A percentile compares a stretch with the other conserved stretches of the same genome.
Conservation (phyloP, 2,113 vertebrate genomes). For the Lanius ludovicianus region DNA sequence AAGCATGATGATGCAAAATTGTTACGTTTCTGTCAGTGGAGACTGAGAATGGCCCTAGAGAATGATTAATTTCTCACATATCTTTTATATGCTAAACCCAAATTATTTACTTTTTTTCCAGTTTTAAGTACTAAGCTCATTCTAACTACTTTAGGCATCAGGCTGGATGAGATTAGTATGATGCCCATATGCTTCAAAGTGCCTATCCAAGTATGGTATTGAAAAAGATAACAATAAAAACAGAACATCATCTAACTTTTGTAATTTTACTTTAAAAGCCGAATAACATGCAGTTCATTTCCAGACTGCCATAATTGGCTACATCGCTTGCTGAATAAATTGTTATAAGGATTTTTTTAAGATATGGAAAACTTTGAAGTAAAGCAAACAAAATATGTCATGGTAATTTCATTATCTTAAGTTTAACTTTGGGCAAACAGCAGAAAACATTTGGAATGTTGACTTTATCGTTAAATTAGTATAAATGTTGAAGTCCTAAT, state of each 20-base stretch:
- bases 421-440: not conserved
- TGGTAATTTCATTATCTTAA: not conserved
- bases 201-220: not conserved
- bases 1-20: not conserved
- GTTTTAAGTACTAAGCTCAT: not conserved
- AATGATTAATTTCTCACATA: not conserved
- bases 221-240: not conserved
- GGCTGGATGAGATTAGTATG: not conserved
- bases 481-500: conserved; percentile 1
- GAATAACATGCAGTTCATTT: not conserved
- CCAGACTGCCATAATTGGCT: not conserved
- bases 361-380: not conserved
- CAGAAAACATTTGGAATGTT: not conserved
- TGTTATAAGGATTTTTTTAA: not conserved
- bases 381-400: not conserved
- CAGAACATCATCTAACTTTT: not conserved
- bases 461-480: not conserved
- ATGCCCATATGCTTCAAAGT: not conserved
- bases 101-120: not conserved
- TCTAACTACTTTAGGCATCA: not conserved
- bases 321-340: not conserved
- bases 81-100: not conserved
- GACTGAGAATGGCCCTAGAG: not conserved
- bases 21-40: not conserved
- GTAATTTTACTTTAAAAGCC: not conserved